Conservation (phyloP, 2,888 invertebrate genomes). For the Tetheella fluctuosa region DNA sequence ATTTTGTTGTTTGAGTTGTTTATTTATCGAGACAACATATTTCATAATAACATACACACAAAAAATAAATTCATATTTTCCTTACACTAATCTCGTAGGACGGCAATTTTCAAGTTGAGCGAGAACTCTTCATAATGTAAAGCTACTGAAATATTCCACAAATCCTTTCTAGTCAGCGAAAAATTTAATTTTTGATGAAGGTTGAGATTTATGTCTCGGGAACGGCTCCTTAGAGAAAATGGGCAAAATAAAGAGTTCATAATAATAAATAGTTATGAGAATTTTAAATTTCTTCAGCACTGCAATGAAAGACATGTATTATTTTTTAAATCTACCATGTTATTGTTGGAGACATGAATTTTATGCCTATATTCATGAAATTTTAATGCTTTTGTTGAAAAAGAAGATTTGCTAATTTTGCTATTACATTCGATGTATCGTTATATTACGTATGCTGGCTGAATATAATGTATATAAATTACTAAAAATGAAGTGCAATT, state of each 20-base stretch:
- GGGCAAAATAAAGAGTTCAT: constrained; percentile 4
- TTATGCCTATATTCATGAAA: no score
- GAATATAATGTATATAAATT: no score
- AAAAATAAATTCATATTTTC: not conserved
- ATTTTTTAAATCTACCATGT: not conserved
- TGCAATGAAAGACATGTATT: not conserved
- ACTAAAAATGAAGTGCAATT: no score
- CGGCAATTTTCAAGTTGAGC: constrained; percentile 27
- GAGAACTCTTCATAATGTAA: constrained; percentile 25
- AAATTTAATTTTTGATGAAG: constrained; percentile 35
- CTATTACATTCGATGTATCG: no score
- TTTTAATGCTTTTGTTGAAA: no score
- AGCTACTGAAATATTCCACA: constrained; percentile 31
- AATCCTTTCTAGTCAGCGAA: constrained; percentile 33
- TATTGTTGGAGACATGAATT: not conserved
- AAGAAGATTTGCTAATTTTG: no score
- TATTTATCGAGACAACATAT: not conserved
- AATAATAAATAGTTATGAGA: constrained; percentile 9
- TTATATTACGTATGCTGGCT: no score
- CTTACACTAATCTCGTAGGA: constrained; percentile 15
- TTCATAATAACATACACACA: not conserved
- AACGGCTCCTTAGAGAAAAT: constrained; percentile 15
- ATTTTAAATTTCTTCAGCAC: not conserved
- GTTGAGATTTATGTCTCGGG: constrained; percentile 29
- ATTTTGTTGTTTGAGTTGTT: no score